phyloP scores from a whole-genome alignment of 2,888 invertebrate genomes.

The Matsumyia berberina region DNA sequence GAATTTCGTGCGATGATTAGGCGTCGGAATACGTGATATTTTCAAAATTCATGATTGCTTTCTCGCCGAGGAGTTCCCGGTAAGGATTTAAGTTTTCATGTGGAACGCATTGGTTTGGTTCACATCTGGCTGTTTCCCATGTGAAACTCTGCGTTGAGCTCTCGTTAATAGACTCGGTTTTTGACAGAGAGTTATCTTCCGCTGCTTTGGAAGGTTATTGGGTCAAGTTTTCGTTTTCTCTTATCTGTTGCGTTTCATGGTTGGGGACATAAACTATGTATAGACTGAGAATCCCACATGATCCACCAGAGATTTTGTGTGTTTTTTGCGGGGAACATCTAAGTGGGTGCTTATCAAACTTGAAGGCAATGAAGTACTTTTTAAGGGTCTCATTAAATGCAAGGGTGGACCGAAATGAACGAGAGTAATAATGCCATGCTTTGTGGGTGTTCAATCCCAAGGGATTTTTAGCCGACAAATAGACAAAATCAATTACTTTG shows the following conservation, averaged over 20 bases:
- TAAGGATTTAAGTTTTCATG: constrained; percentile 25
- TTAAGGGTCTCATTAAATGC: neutral
- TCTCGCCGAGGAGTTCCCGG: constrained; percentile 5
- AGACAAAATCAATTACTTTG: no score
- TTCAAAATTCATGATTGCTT: constrained; percentile 21
- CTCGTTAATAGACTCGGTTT: neutral
- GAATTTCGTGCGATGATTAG: no score
- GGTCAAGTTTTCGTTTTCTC: constrained; percentile 50
- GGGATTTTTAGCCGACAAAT: no score
- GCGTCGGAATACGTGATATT: constrained; percentile 40
- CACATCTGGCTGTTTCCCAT: constrained; percentile 40
- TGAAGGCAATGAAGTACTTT: neutral
- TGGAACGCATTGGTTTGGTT: neutral
- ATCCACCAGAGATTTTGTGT: neutral
- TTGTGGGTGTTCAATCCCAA: neutral
- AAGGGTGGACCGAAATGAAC: neutral
- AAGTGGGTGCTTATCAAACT: constrained; percentile 46
- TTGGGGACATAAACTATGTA: neutral
- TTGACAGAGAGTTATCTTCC: constrained; percentile 18
- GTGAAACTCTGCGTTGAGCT: constrained; percentile 16
- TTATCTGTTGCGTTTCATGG: constrained; percentile 52
- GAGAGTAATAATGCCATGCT: neutral
- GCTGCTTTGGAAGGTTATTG: constrained; percentile 40
- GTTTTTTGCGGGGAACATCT: constrained; percentile 43
- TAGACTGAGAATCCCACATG: neutral